These are phyloP conservation scores for Epinotia bilunana DNA, from an alignment of 2,888 invertebrate genomes.

Conservation along the genomic window DNA sequence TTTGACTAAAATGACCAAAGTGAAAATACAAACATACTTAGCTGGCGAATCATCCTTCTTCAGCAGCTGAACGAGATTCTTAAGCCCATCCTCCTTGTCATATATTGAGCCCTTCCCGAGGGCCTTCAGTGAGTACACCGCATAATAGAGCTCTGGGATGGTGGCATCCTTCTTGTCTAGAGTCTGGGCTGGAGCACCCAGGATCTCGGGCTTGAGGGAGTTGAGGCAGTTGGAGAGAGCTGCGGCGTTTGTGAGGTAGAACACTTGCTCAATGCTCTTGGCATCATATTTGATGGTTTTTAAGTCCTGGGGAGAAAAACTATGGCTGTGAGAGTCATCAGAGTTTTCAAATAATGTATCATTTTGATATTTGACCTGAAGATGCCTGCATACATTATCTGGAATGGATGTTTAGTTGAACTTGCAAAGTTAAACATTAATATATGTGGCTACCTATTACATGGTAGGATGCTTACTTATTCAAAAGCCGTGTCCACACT, in stretches of 20 bases:
- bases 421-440: no score
- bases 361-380: not conserved
- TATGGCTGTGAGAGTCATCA: not conserved
- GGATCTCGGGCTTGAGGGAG: slow-evolving; percentile 77
- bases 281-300: slow-evolving; percentile 69
- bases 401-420: not conserved
- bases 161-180: slow-evolving; percentile 88
- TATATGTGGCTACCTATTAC: no score
- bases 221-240: slow-evolving; percentile 83
- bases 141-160: slow-evolving; percentile 89
- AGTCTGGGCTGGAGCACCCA: slow-evolving; percentile 79
- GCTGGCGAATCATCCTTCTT: slow-evolving; percentile 93
- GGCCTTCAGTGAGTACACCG: slow-evolving; percentile 87
- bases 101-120: slow-evolving; percentile 86
- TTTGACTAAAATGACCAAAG: no score
- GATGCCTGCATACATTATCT: not conserved
- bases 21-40: slow-evolving; percentile 79
- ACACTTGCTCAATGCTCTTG: slow-evolving; percentile 83
- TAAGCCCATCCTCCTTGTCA: slow-evolving; percentile 88
- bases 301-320: slow-evolving; percentile 60
- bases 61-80: slow-evolving; percentile 89
- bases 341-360: not conserved
- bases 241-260: slow-evolving; percentile 87
- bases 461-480: no score
- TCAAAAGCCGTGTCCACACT: no score